Conservation (phyloP, 2,797 vertebrate genomes). For the Centropyge bicolor region DNA sequence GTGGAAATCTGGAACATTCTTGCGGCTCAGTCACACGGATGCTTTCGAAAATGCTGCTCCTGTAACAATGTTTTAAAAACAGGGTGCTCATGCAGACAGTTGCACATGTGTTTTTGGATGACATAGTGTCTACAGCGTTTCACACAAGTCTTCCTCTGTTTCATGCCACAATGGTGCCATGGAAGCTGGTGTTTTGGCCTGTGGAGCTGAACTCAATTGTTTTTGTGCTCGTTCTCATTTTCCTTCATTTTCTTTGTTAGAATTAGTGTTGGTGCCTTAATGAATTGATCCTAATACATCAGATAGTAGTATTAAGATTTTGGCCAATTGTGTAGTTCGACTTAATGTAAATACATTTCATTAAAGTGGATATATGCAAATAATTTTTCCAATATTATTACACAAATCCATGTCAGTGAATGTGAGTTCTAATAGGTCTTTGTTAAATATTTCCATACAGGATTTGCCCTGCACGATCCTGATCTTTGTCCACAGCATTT, state of each 20-base stretch:
- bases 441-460: background rate
- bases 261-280: background rate
- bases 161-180: slow-evolving; percentile 42
- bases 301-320: background rate
- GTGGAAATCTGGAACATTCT: background rate
- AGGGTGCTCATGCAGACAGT: slow-evolving; percentile 21
- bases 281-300: background rate
- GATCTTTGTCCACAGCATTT: background rate
- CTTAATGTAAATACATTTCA: background rate
- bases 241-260: background rate
- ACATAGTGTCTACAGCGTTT: slow-evolving; percentile 56
- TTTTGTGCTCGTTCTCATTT: slow-evolving; percentile 1
- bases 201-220: slow-evolving; percentile 16
- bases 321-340: background rate
- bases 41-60: background rate
- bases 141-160: slow-evolving; percentile 49
- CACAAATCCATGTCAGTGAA: background rate
- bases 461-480: background rate
- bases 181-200: slow-evolving; percentile 8
- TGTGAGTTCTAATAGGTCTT: background rate
- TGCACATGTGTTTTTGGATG: slow-evolving; percentile 23
- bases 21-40: background rate
- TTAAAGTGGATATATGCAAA: background rate
- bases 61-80: background rate
- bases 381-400: background rate